Percentiles rank a stretch among this genome's conserved stretches.
Conservation (phyloP, 2,888 invertebrate species). For the Netelia fuscicornis region DNA sequence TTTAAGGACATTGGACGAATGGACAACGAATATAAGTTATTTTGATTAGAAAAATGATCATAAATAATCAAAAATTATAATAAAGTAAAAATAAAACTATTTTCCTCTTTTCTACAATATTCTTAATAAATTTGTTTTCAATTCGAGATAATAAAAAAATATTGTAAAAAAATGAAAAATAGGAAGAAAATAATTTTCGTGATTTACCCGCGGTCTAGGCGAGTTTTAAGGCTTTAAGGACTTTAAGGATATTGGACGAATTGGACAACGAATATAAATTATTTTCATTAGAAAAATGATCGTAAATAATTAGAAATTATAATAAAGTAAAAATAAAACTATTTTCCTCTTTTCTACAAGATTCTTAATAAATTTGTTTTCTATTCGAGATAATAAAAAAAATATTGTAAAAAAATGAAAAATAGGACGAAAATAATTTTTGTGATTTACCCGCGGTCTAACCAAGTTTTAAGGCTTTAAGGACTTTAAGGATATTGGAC, state of each 20-base stretch:
- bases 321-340: slow-evolving; percentile 2
- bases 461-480: neutral
- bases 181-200: neutral
- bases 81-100: slow-evolving; percentile 1
- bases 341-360: too few species aligned
- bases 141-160: neutral
- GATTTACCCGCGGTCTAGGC: slow-evolving; percentile 38
- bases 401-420: neutral
- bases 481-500: too few species aligned
- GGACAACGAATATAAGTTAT: too few species aligned
- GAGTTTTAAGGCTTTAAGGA: neutral
- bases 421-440: neutral
- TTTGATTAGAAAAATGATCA: too few species aligned
- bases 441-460: slow-evolving; percentile 23
- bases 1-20: too few species aligned
- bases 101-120: too few species aligned
- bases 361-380: too few species aligned
- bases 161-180: neutral
- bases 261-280: too few species aligned
- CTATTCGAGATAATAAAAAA: too few species aligned
- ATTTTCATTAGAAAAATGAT: too few species aligned
- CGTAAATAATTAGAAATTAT: neutral
- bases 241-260: too few species aligned
- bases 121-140: too few species aligned
- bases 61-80: neutral